A percentile compares a stretch with the other conserved stretches of the same genome.
Conservation (phyloP, 2,797 vertebrate genomes). For the Karalla daura region DNA sequence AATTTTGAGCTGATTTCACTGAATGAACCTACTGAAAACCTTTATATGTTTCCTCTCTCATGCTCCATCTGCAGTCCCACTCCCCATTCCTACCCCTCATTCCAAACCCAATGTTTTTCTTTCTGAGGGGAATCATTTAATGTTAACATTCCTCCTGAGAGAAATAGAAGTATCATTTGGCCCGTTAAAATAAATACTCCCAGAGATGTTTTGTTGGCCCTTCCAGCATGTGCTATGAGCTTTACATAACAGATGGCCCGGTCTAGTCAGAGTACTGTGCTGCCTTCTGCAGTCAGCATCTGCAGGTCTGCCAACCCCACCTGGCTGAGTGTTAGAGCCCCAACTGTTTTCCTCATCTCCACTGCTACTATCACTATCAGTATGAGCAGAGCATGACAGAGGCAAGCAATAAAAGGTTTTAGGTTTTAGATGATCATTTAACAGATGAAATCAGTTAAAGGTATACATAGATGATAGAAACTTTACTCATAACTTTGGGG, state of each 20-base stretch:
- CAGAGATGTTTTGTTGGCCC: constrained; percentile 73
- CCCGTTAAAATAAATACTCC: constrained; percentile 84
- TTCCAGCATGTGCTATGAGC: constrained; percentile 66
- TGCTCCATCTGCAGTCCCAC: constrained; percentile 5
- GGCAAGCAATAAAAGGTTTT: background rate
- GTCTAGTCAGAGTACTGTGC: constrained; percentile 1
- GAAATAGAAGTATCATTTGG: constrained; percentile 78
- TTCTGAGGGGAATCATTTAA: constrained; percentile 76
- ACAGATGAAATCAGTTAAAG: background rate
- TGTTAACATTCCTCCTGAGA: constrained; percentile 77
- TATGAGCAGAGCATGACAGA: background rate
- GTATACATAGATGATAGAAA: background rate
- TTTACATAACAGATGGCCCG: constrained; percentile 66
- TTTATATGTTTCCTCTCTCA: background rate
- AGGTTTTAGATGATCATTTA: background rate
- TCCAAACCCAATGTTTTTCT: constrained; percentile 67
- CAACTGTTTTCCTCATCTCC: constrained; percentile 20
- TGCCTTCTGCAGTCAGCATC: constrained; percentile 43
- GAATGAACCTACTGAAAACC: constrained; percentile 47
- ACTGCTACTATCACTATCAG: constrained; percentile 23
- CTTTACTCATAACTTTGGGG: too few relatives aligned
- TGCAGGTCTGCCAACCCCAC: constrained; percentile 32
- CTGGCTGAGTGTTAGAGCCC: background rate
- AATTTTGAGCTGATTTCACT: constrained; percentile 52
- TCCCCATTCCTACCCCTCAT: background rate